Evolutionary conservation across 2,113 vertebrate genomes (phyloP), one percentile per base, ranked within the genome.

Genomic region (Megalops atlanticus): DNA sequence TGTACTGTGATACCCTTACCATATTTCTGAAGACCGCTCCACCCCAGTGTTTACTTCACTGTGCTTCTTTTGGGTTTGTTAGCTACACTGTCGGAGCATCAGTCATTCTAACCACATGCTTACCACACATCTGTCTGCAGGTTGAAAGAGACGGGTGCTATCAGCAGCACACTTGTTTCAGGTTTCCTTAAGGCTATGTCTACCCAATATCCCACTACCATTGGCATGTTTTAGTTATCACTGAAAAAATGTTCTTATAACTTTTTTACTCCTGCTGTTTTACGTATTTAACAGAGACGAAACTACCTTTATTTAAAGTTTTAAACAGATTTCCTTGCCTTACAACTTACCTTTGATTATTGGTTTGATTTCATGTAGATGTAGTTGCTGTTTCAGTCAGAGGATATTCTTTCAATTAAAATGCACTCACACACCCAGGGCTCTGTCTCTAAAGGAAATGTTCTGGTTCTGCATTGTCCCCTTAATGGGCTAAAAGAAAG

Each of bases 1-100:
- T 0, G 93, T 93, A n/a, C n/a, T n/a, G n/a, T n/a, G n/a, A n/a
- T 45, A 10, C 43, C 14, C 43, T 14, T 45, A 24, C 21, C 11
- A 71, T 10, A 41, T 8, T 81, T 74, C 0, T 6, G 64, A 74
- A 35, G 86, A 4, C 81, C 0, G 39, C 31, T 38, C 7, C 1
- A 69, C n/a, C 21, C 72, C 36, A 39, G 33, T n/a, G 36, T 4
- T 8, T 77, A 36, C 36, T 33, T n/a, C 6, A 21, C n/a, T 31
- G 58, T 21, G 45, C 69, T 16, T 5, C 24, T n/a, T 33, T 38
- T 10, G 15, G 21, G 24, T 8, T 24, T 49, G 2, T 1, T 52
- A n/a, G n/a, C 24, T 64, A 36, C 54, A 39, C 14, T 72, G 33
- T 72, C 36, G 38, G 36, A 15, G 49, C 70, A 16, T 3, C 21